These are phyloP conservation scores for Ciconia nigra DNA, from an alignment of 2,797 vertebrate species.

Conservation along the genomic window DNA sequence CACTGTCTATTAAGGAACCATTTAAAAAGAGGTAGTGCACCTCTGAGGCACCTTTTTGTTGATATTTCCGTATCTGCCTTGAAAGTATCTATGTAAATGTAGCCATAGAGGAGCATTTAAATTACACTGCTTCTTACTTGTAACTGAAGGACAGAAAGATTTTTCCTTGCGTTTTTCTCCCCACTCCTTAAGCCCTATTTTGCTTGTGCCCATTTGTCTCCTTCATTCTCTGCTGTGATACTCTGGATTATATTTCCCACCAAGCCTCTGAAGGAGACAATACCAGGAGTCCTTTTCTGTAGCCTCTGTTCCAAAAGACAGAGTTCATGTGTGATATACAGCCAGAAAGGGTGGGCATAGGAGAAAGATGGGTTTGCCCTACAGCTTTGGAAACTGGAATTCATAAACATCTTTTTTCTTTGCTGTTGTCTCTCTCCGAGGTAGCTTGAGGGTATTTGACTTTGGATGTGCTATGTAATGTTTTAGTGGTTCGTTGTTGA, in stretches of 20 bases:
- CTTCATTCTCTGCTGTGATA: background rate
- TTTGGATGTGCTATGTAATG: background rate
- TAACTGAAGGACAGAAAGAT: background rate
- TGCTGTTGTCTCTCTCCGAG: background rate
- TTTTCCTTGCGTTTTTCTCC: background rate
- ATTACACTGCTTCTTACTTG: background rate
- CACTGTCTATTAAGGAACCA: background rate
- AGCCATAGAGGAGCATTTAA: background rate
- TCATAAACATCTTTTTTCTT: background rate
- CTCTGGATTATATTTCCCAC: background rate
- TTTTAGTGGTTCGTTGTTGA: background rate
- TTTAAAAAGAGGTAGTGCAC: background rate
- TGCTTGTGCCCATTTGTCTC: background rate
- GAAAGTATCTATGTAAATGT: background rate
- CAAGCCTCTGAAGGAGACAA: background rate
- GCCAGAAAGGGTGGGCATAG: background rate
- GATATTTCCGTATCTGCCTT: background rate
- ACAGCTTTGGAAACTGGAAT: background rate
- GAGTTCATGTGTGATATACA: background rate
- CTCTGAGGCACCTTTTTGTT: background rate
- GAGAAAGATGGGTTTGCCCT: background rate
- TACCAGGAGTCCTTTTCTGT: background rate
- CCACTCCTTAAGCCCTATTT: background rate
- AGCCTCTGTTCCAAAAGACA: background rate
- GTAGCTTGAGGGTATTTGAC: background rate